Percentiles rank a stretch among this genome's conserved stretches.
Conservation (phyloP, 2,797 vertebrate genomes). For the Coregonus ussuriensis region DNA sequence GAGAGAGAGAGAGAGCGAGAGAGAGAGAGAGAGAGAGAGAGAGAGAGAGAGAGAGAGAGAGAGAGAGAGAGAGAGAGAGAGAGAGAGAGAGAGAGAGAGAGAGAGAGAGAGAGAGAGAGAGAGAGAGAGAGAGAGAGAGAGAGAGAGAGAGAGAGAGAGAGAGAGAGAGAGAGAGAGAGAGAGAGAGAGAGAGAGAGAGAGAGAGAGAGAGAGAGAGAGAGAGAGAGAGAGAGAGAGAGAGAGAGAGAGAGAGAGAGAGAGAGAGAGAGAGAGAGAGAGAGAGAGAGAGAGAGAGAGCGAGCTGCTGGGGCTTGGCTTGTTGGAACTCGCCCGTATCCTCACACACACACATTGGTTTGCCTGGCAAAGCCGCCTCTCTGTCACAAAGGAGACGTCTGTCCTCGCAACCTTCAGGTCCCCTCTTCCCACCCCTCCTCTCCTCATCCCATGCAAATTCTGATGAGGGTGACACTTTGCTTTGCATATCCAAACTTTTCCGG, state of each 20-base stretch:
- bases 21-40: background rate
- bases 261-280: background rate
- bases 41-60: background rate
- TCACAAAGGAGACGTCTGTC: slow-evolving; percentile 43
- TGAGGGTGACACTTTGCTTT: slow-evolving; percentile 23
- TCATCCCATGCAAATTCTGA: slow-evolving; percentile 39
- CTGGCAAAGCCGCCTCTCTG: background rate
- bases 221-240: background rate
- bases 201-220: background rate
- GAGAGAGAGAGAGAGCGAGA: background rate
- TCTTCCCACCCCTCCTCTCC: slow-evolving; percentile 3
- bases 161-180: background rate
- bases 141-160: background rate
- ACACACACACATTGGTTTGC: slow-evolving; percentile 12
- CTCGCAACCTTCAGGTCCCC: background rate
- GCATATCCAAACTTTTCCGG: slow-evolving; percentile 44
- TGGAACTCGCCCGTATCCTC: slow-evolving; percentile 39
- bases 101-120: no score
- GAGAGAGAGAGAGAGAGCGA: background rate
- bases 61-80: background rate
- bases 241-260: no score
- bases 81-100: background rate
- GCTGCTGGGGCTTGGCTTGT: slow-evolving; percentile 35
- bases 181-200: background rate
- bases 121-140: background rate